Base-by-base conservation (phyloP, 2,888 invertebrate species). In the Parnassius glacialis region DNA sequence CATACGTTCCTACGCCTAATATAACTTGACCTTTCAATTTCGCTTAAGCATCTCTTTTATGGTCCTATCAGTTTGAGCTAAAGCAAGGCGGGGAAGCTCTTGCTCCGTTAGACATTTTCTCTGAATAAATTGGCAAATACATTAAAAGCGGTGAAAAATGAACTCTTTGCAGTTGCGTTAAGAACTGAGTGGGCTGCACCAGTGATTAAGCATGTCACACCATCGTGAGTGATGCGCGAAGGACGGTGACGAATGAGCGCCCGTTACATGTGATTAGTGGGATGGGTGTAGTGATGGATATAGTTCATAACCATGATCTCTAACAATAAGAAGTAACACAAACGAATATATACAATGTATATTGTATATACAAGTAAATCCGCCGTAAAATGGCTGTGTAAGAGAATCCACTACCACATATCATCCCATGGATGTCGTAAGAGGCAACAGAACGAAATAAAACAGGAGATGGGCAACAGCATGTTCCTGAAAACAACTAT, bases 201-300 rank as follows among this genome's bases (percentile, higher is more conserved):
- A 20, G 64, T 67, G 70, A 66, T 60, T 70, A 75, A 65, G 76
- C 62, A 68, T 67, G 73, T 74, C 76, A 75, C 74, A 67, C 67
- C 73, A 73, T 72, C 69, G 81, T 87, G 87, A 89, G 83, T 84
- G 87, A 90, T 89, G 80, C 71, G 70, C 74, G 76, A 67, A 68
- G 71, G 84, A 81, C 85, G 72, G 76, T 83, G 87, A 85, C 78
- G 80, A 77, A 87, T 85, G 79, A 75, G 68, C 70, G 78, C 72
- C 79, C 80, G 84, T 85, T 85, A 80, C 80, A 75, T 75, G 86
- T 87, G 87, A 88, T 89, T 88, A 90, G 89, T 87, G 82, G 76
- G 76, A 77, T 79, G 55, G 55, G 45, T 50, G 53, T 62, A 62
- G 62, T 62, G 62, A 62, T 55, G 62, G 54, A 34, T 34, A 34